Base-by-base conservation (phyloP, 2,113 vertebrate species). In the Oreotrochilus melanogaster region DNA sequence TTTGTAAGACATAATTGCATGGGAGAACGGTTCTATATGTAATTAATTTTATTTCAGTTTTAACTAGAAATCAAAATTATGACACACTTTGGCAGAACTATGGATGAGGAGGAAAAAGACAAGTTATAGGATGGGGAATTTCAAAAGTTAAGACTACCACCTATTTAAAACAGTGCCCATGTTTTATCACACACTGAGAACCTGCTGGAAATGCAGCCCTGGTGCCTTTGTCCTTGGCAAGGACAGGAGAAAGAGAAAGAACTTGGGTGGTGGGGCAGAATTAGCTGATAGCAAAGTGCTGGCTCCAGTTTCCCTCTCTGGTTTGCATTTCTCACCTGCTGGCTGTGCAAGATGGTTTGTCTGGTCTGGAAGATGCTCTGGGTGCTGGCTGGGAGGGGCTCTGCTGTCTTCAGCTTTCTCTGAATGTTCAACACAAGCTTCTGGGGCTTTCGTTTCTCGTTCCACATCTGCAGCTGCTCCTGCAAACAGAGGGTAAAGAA, bases 121-220 rank as follows among this genome's bases (percentile, higher is more conserved):
- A 7, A 33, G 28, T 15, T 6, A 4, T 3, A 27, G 0, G 24
- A 9, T 5, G 39, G 42, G 42, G 6, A 23, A 25, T 22, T 62
- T 42, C 43, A 15, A 23, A 33, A 5, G 37, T 27, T 22, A 8
- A 37, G 23, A 6, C 16, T 16, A 6, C 7, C n/a, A 11, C 0
- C 31, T 28, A 4, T 18, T 18, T 39, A 0, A 9, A 12, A 18
- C 58, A 70, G 48, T 4, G 33, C 42, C 33, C 7, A 1, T 4
- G 37, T 3, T 2, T 12, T 39, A 39, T 30, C 71, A 65, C 57
- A 14, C 61, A 21, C 31, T 6, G 2, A 22, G 2, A 35, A 24
- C 11, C 42, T 48, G 9, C 47, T 1, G 1, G 58, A 27, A 42
- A 23, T 3, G 1, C 37, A 51, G 6, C 47, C n/a, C 14, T 0